These are phyloP conservation scores for Melierax canorus DNA, from an alignment of 2,113 vertebrate genomes.

Conservation along the genomic window DNA sequence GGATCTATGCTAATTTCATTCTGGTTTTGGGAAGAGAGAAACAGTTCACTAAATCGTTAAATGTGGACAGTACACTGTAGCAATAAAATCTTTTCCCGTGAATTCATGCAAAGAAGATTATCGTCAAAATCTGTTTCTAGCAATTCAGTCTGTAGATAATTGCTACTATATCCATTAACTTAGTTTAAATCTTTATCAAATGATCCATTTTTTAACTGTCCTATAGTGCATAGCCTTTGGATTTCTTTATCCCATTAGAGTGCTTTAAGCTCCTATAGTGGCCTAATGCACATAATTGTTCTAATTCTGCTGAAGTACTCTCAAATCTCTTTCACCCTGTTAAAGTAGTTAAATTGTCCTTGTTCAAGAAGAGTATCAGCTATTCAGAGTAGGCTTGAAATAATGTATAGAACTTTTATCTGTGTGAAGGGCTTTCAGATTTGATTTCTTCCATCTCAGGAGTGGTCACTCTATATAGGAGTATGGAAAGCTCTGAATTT, in stretches of 20 bases:
- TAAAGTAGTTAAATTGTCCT: constrained; percentile 19
- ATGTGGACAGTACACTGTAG: not conserved
- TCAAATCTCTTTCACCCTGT: constrained; percentile 24
- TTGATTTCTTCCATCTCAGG: not conserved
- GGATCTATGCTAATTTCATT: not conserved
- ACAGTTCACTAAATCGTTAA: not conserved
- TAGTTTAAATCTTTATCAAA: constrained; percentile 38
- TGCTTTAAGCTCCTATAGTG: not conserved
- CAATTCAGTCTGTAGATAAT: not conserved
- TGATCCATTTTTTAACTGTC: not conserved
- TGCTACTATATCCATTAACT: constrained; percentile 18
- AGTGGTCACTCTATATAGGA: not conserved
- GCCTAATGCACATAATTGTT: constrained; percentile 43
- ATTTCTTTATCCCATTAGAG: constrained; percentile 34
- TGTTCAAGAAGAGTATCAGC: not conserved
- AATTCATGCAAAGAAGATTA: not conserved
- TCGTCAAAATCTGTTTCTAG: constrained; percentile 18
- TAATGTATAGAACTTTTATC: not conserved
- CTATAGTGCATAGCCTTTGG: not conserved
- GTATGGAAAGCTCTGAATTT: not conserved
- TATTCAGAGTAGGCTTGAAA: not conserved
- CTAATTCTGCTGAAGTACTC: constrained; percentile 41
- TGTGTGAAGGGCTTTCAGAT: not conserved
- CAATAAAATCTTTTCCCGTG: not conserved
- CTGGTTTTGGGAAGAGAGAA: not conserved